Base-by-base conservation (phyloP, 2,888 invertebrate genomes). In the Sepiola atlantica region DNA sequence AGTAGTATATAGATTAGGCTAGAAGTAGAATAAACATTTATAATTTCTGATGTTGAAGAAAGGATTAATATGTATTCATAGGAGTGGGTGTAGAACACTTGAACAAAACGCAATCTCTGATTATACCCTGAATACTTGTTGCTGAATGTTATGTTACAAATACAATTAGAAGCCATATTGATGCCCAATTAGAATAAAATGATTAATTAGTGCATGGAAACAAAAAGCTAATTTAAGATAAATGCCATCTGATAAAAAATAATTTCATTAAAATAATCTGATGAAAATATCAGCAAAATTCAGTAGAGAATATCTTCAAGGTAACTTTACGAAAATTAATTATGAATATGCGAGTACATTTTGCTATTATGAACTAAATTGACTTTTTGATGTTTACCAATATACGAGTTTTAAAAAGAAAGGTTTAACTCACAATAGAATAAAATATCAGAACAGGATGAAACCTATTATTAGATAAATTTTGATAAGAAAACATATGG, bases 251-350 rank as follows among this genome's bases (percentile, higher is more conserved):
- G 77, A 77, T 77, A 14, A 77, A n/a, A 77, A 16, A n/a, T 77
- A 32, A 77, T 77, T 77, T 77, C 32, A 77, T 77, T 77, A 77
- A 77, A 77, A 77, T 77, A 77, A 77, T 77, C 77, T 77, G n/a
- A 32, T 16, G n/a, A 32, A 32, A 77, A 77, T 77, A 77, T 77
- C 77, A 77, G n/a, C n/a, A 77, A 8, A 77, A 77, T 77, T 77
- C 77, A 77, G 77, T 77, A 77, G 32, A 32, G 16, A 4, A 21
- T 18, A 77, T 77, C 77, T 77, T 32, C 32, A 32, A 77, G 77
- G 77, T n/a, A 77, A n/a, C 77, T 77, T 32, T 77, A 77, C 32
- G 77, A 77, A 77, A 77, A 77, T 77, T 77, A 77, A 77, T 77
- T 32, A n/a, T 14, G n/a, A 18, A 18, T 32, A 77, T 77, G 77